A percentile compares a stretch with the other conserved stretches of the same genome.
Conservation (phyloP, 1,140 invertebrate genomes). For the Caerostris darwini region DNA sequence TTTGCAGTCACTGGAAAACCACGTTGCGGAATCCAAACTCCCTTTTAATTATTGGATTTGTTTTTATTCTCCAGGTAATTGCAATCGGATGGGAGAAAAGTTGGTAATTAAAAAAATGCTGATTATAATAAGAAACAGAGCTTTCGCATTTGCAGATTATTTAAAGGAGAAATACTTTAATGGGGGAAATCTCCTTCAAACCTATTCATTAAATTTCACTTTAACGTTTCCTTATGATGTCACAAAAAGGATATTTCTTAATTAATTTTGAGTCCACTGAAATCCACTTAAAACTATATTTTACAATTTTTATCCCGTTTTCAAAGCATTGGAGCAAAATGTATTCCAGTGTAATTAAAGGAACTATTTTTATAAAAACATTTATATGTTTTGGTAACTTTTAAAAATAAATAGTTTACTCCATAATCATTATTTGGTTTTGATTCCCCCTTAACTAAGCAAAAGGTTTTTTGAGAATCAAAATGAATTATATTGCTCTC, state of each 20-base stretch:
- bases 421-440: too few relatives aligned
- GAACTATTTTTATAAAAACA: too few relatives aligned
- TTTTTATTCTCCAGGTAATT: neutral
- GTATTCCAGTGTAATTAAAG: too few relatives aligned
- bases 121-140: neutral
- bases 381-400: too few relatives aligned
- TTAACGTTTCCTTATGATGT: neutral
- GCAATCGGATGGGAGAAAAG: neutral
- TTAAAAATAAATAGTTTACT: too few relatives aligned
- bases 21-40: neutral
- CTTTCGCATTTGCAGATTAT: neutral
- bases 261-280: neutral
- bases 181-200: neutral
- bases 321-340: too few relatives aligned
- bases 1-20: neutral
- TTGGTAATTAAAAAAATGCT: neutral
- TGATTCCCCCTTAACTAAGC: too few relatives aligned
- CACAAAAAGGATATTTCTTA: neutral
- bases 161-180: neutral
- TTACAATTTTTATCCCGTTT: neutral
- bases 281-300: neutral
- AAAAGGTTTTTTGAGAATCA: too few relatives aligned
- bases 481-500: too few relatives aligned
- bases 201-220: neutral
- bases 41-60: slow-evolving; percentile 4